Base-by-base conservation (phyloP, 2,797 vertebrate species). In the Nothura maculosa region DNA sequence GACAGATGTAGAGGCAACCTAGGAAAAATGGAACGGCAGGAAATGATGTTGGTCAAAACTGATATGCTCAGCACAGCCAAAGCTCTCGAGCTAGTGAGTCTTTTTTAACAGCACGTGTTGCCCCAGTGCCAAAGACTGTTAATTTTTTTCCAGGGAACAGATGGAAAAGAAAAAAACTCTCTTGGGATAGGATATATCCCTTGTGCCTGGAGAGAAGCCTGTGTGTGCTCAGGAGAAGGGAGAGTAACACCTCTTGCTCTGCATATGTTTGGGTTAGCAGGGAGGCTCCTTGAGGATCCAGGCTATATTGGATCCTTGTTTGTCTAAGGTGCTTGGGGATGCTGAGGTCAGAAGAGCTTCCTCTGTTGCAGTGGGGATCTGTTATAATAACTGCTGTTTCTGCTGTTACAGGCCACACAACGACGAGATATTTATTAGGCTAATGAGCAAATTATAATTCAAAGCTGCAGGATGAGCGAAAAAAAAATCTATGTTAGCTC, bases 381-480 rank as follows among this genome's bases (percentile, higher is more conserved):
- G 75, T 79, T 93, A 12, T 42, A 85, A 79, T 64, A 93, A 64
- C 93, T 92, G 45, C 74, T 80, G 70, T 84, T 91, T 84, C 81
- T 95, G 89, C 92, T 95, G 72, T 85, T 92, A 61, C 6, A 6
- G 87, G 86, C 89, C 85, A 89, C 93, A 94, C 94, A 95, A 86
- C 36, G 80, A 89, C 43, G 77, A 90, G 90, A 64, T 95, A 79
- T 94, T 95, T 96, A 95, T 94, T 95, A 94, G 95, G 88, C 86
- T 97, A 94, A 95, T 93, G 90, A 95, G 93, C 74, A 92, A 95
- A 92, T 95, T 95, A 87, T 69, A 93, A 96, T 96, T 96, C 93
- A 96, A 78, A 95, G 92, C 83, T 89, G 92, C 85, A 93, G 66
- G 87, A 95, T 76, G 91, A 92, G 91, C 66, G 81, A 80, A 89